A percentile compares a stretch with the other conserved stretches of the same genome.
Conservation (phyloP, 2,113 vertebrate genomes). For the Cacatua alba region DNA sequence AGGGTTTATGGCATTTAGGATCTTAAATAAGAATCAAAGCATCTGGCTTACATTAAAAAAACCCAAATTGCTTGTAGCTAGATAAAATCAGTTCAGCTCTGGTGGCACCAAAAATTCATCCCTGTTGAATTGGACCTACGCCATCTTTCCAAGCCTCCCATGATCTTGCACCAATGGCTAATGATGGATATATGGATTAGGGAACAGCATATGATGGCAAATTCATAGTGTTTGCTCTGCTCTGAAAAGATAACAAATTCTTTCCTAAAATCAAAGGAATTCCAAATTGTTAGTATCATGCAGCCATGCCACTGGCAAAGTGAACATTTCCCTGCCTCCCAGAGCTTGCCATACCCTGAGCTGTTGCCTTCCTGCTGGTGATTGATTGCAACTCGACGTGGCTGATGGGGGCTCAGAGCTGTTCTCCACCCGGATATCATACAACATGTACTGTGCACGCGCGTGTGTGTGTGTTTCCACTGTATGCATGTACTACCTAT, state of each 20-base stretch:
- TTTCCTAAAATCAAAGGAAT: background rate
- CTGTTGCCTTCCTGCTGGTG: slow-evolving; percentile 23
- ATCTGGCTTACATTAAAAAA: rapidly evolving
- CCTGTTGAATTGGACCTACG: background rate
- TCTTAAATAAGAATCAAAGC: background rate
- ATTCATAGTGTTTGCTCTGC: background rate
- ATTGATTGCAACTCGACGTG: background rate
- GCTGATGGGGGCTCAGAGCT: background rate
- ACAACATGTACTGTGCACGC: background rate
- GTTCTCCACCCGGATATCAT: background rate
- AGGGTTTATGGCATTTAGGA: background rate
- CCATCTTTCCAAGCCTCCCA: background rate
- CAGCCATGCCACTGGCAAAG: background rate
- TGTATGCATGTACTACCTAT: slow-evolving; percentile 2
- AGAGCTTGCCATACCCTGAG: slow-evolving; percentile 3
- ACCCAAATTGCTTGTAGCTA: background rate
- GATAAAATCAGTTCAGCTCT: background rate
- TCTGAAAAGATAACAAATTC: background rate
- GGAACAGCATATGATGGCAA: background rate
- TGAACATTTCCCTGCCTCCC: slow-evolving; percentile 29
- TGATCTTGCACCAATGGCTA: background rate
- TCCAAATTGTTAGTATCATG: background rate
- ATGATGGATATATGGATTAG: background rate
- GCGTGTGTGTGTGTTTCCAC: background rate
- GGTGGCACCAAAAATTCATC: background rate